Base-by-base conservation (phyloP, 2,113 vertebrate genomes). In the Origma solitaria region DNA sequence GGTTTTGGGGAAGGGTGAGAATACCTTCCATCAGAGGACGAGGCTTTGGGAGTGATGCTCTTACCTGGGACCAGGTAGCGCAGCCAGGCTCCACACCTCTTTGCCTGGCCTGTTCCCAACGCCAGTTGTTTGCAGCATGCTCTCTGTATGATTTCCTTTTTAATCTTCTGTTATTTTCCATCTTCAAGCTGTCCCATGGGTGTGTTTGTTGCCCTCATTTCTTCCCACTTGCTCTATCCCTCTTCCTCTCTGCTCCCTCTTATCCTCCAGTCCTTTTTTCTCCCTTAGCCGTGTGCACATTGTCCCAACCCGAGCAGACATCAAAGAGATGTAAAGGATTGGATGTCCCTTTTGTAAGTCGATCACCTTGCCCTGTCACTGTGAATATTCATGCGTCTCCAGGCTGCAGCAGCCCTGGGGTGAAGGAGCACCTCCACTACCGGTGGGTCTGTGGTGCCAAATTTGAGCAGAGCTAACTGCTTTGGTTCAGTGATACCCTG, bases 331-430 rank as follows among this genome's bases (percentile, higher is more conserved):
- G 88, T 25, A 56, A 56, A 66, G 92, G 68, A 17, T 42, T 4
- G 28, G 72, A 60, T 86, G 90, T 88, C 88, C 88, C 70, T 77
- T 90, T 80, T 83, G 82, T 57, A 45, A 70, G 9, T 7, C 1
- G 51, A 90, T 94, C 91, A 93, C 85, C 90, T 91, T 58, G 76
- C 75, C 7, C 21, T 91, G 93, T 88, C 92, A 50, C 69, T 49
- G 90, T 66, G 94, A 92, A 94, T 95, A 86, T 92, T 95, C 88
- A 69, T 50, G 1, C 4, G 2, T 71, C 94, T 81, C 15, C 80
- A 31, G 93, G 94, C 91, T 92, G 62, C 18, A 51, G 86, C 86
- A 89, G 91, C 80, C 88, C 86, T 40, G 90, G 80, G 88, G 30
- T 81, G 86, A 35, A 45, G 49, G 81, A 97, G 83, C 91, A 85